Conservation (phyloP, 1,140 invertebrate species). For the Oryctes rhinoceros region DNA sequence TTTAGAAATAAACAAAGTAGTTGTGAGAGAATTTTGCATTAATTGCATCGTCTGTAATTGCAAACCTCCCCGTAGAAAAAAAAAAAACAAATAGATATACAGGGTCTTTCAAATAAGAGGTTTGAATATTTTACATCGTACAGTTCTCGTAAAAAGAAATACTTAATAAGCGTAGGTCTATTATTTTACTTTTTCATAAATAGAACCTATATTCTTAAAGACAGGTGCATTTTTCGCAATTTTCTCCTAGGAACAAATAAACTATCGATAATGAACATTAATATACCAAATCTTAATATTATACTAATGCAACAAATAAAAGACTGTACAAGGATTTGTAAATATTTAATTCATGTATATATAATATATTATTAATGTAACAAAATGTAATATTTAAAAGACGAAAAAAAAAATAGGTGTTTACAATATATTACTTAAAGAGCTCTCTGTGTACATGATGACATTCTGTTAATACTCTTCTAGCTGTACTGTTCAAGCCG, state of each 20-base stretch:
- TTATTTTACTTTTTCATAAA: no score
- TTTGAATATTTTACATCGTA: no score
- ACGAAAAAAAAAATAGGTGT: background rate
- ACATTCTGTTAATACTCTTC: no score
- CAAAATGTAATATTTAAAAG: background rate
- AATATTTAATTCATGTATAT: constrained; percentile 19
- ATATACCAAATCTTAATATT: constrained; percentile 14
- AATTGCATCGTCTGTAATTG: no score
- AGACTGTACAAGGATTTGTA: constrained; percentile 31
- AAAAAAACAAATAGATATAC: no score
- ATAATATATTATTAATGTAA: constrained; percentile 26
- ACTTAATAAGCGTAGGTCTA: no score
- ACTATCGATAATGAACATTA: background rate
- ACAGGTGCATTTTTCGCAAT: background rate
- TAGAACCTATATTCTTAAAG: no score
- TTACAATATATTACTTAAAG: background rate
- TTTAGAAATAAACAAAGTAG: background rate
- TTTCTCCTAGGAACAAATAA: background rate
- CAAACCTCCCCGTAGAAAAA: no score
- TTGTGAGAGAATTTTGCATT: no score
- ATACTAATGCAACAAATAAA: background rate
- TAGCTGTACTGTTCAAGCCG: no score
- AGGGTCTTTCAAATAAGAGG: no score
- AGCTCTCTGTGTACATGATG: background rate
- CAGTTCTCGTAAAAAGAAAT: no score